Evolutionary conservation across 2,113 vertebrate species (phyloP).

Genomic region (Edolisoma coerulescens): DNA sequence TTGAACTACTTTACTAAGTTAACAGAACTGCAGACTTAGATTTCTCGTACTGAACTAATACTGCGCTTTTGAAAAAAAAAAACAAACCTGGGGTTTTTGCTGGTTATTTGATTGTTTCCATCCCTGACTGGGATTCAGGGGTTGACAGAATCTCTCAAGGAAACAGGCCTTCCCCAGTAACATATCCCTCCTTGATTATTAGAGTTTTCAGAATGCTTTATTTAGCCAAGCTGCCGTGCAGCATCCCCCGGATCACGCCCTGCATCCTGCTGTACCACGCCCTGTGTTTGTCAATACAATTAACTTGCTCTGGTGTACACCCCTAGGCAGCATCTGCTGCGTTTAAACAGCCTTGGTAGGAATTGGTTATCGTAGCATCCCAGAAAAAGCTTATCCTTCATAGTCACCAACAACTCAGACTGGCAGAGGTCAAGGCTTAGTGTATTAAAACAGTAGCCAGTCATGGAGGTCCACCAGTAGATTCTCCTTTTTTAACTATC

Average conservation of each 20-base stretch:
- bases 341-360: neutral
- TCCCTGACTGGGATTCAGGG: neutral
- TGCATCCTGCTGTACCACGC: neutral
- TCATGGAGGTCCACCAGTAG: neutral
- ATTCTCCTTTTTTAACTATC: neutral
- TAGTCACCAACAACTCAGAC: neutral
- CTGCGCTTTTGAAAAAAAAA: neutral
- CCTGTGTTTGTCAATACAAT: neutral
- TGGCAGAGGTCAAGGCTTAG: neutral
- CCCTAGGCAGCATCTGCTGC: neutral
- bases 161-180: neutral
- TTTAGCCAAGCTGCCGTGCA: neutral
- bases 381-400: neutral
- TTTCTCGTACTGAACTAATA: neutral
- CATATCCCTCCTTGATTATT: neutral
- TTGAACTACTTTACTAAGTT: neutral
- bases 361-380: fast-evolving
- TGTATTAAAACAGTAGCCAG: neutral
- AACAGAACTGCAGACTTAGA: neutral
- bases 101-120: neutral
- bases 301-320: neutral
- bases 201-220: neutral
- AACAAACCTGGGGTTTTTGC: fast-evolving
- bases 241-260: fast-evolving
- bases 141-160: neutral